A percentile compares a stretch with the other conserved stretches of the same genome.
Conservation (phyloP, 2,888 invertebrate genomes). For the Spodoptera exigua region DNA sequence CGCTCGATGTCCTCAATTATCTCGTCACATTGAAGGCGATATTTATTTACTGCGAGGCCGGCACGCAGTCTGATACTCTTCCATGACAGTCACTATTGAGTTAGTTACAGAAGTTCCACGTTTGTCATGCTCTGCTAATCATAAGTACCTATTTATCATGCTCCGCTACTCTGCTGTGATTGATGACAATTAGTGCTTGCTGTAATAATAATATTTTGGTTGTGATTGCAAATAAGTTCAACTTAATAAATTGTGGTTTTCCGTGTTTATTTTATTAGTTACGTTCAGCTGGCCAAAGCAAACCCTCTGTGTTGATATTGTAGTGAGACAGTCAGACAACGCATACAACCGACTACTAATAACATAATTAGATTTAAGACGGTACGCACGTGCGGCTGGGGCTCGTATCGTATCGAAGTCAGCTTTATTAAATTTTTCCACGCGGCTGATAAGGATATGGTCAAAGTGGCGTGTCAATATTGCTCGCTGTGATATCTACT, state of each 20-base stretch:
- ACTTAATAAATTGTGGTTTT: no score
- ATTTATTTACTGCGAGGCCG: conserved; percentile 48
- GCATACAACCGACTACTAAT: conserved; percentile 51
- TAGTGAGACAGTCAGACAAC: conserved; percentile 4
- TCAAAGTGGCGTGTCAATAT: conserved; percentile 34
- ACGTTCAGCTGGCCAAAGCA: neutral
- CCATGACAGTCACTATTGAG: conserved; percentile 8
- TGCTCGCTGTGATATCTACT: conserved; percentile 26
- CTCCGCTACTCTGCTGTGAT: no score
- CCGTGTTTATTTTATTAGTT: neutral
- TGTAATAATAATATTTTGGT: no score
- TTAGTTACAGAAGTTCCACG: conserved; percentile 27
- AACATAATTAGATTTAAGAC: conserved; percentile 54
- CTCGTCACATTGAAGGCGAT: conserved; percentile 40
- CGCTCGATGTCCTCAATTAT: conserved; percentile 30
- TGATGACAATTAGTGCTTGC: no score
- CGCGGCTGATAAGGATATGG: conserved; percentile 26
- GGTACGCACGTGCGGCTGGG: conserved; percentile 25
- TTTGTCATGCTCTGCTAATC: neutral
- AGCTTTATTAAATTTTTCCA: conserved; percentile 43
- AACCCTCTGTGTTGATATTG: conserved; percentile 14
- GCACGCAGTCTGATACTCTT: conserved; percentile 52
- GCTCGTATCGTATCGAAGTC: conserved; percentile 18
- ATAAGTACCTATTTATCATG: neutral
- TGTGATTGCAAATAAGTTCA: no score